Conservation (phyloP, 2,113 vertebrate genomes). For the Mesoclemmys tuberculata region DNA sequence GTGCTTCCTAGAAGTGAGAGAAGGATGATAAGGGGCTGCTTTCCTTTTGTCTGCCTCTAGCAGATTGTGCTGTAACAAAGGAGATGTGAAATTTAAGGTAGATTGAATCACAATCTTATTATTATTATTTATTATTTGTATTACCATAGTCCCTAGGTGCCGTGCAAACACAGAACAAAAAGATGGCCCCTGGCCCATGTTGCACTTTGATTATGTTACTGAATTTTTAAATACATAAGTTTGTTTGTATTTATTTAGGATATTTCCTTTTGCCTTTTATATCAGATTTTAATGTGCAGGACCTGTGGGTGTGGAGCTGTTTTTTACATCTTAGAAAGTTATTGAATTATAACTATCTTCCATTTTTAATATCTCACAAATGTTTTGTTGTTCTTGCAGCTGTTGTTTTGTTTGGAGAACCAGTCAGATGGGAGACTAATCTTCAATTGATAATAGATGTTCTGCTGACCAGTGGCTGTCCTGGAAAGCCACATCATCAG, state of each 20-base stretch:
- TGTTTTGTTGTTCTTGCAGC: constrained; percentile 66
- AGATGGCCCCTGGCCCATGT: background rate
- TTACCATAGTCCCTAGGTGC: background rate
- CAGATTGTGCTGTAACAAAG: background rate
- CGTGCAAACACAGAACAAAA: background rate
- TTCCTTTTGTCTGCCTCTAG: background rate
- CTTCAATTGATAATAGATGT: constrained; percentile 90
- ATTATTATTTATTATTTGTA: background rate
- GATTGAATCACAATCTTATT: background rate
- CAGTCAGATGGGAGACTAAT: constrained; percentile 91
- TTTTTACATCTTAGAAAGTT: background rate
- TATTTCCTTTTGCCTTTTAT: background rate
- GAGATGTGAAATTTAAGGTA: background rate
- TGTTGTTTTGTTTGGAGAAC: constrained; percentile 90
- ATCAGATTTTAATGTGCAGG: background rate
- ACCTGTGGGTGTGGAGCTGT: background rate
- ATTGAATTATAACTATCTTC: background rate
- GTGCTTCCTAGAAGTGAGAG: background rate
- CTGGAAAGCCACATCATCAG: constrained; percentile 72
- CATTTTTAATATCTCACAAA: background rate
- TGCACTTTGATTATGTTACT: background rate
- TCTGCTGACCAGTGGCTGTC: constrained; percentile 87
- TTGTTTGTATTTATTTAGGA: background rate
- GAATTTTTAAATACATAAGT: background rate
- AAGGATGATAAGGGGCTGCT: background rate